Evolutionary conservation across 2,888 invertebrate genomes (phyloP), one percentile per base, ranked within the genome.

Genomic region (Lithophane socia): DNA sequence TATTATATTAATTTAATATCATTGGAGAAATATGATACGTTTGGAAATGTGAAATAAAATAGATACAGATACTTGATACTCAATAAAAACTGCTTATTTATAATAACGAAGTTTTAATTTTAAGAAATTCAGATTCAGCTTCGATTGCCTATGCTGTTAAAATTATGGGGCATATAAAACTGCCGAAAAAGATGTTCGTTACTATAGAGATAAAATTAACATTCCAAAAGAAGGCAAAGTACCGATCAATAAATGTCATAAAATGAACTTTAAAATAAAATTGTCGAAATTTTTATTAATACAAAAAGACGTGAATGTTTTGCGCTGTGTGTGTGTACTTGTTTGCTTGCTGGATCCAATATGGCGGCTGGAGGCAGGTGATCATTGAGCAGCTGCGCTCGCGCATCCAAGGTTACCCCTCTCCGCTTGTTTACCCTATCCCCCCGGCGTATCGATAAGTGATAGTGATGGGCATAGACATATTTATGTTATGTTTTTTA

Each of bases 341-440:
- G 95, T 93, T 90, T 89, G 84, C 81, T 86, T 75, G 87, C 76
- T 82, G 91, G 92, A 90, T 91, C 91, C 93, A 94, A 93, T 92
- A 94, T 94, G 95, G 94, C 90, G 91, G 71, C 80, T 74, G 90
- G 89, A 88, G 94, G 96, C 95, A 95, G 96, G 96, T 95, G 95
- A 95, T 92, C 93, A 91, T 77, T 77, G 89, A 75, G 95, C 96
- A 95, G 96, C 96, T 95, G 96, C 95, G 90, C 84, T 65, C 80
- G 88, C 92, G 90, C 92, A 90, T 90, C 93, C 95, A 96, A 95
- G 96, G 95, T 95, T 94, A 91, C 93, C 92, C 91, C 93, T 91
- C 93, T 93, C 93, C 92, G 90, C 92, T 86, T 91, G 90, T 91
- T 91, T 90, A 89, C 91, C 88, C 88, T 88, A 80, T 87, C 83